These are phyloP conservation scores for Euplagia quadripunctaria DNA, from an alignment of 2,888 invertebrate species.

Conservation along the genomic window DNA sequence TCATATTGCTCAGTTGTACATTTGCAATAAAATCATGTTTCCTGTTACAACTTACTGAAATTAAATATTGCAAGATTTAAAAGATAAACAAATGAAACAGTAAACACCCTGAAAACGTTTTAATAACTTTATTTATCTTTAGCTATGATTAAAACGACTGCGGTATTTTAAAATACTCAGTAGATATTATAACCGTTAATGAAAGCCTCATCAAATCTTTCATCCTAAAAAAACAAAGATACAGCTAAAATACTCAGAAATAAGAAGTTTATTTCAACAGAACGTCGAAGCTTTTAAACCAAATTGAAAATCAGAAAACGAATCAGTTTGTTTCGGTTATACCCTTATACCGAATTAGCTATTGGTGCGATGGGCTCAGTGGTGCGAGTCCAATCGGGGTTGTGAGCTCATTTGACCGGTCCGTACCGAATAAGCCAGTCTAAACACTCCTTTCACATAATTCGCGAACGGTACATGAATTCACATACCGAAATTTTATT, in stretches of 20 bases:
- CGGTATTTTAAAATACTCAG: background rate
- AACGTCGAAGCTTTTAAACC: background rate
- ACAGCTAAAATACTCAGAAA: background rate
- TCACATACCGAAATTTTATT: conserved; percentile 55
- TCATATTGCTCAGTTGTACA: background rate
- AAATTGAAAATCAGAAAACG: background rate
- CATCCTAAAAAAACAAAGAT: background rate
- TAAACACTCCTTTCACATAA: conserved; percentile 48
- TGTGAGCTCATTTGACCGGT: background rate
- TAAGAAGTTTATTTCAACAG: background rate
- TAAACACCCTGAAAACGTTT: too few relatives aligned
- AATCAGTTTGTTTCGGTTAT: background rate
- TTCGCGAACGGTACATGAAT: conserved; percentile 59
- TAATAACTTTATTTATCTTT: too few relatives aligned
- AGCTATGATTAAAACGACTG: background rate
- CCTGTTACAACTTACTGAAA: background rate
- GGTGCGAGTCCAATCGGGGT: background rate
- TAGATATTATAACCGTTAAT: background rate
- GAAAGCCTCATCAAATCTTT: background rate
- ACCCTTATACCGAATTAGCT: background rate
- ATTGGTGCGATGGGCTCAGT: background rate
- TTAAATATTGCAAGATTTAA: background rate
- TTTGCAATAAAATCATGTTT: background rate
- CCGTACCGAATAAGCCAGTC: conserved; percentile 23
- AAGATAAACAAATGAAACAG: background rate